Percentiles rank a stretch among this genome's conserved stretches.
Conservation (phyloP, 2,888 invertebrate species). For the Euphydryas editha region DNA sequence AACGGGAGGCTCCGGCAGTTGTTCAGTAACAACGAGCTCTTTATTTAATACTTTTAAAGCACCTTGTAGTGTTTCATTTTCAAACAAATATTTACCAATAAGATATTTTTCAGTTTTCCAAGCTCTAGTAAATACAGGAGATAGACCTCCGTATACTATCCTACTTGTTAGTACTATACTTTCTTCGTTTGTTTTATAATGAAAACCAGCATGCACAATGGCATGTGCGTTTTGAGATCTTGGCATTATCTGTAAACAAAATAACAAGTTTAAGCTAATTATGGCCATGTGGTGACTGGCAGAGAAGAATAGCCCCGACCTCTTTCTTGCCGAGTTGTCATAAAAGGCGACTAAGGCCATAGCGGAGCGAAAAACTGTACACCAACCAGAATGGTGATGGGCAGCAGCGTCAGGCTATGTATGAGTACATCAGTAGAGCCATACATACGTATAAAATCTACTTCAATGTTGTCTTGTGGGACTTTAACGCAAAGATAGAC, state of each 20-base stretch:
- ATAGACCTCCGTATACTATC: conserved; percentile 84
- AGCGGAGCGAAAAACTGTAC: too few relatives aligned
- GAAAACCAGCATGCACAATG: conserved; percentile 88
- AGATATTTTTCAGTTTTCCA: conserved; percentile 80
- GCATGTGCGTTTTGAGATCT: conserved; percentile 89
- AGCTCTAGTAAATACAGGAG: conserved; percentile 82
- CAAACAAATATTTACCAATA: conserved; percentile 63
- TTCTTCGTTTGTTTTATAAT: conserved; percentile 63
- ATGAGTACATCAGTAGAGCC: too few relatives aligned
- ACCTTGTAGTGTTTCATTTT: conserved; percentile 73
- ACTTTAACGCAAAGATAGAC: too few relatives aligned
- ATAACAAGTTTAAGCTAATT: too few relatives aligned
- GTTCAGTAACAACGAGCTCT: conserved; percentile 84
- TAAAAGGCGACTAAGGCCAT: too few relatives aligned
- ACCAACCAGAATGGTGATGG: too few relatives aligned
- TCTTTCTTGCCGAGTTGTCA: too few relatives aligned
- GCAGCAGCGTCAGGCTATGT: too few relatives aligned
- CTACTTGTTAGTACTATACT: conserved; percentile 68
- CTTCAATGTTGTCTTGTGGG: too few relatives aligned
- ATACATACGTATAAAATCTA: too few relatives aligned
- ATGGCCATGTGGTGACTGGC: too few relatives aligned
- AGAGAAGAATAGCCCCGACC: too few relatives aligned
- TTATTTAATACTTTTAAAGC: conserved; percentile 80
- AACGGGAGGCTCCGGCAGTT: conserved; percentile 83
- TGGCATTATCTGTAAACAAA: conserved; percentile 85